Base-by-base conservation (phyloP, 1,140 invertebrate species). In the Bombus waltoni region DNA sequence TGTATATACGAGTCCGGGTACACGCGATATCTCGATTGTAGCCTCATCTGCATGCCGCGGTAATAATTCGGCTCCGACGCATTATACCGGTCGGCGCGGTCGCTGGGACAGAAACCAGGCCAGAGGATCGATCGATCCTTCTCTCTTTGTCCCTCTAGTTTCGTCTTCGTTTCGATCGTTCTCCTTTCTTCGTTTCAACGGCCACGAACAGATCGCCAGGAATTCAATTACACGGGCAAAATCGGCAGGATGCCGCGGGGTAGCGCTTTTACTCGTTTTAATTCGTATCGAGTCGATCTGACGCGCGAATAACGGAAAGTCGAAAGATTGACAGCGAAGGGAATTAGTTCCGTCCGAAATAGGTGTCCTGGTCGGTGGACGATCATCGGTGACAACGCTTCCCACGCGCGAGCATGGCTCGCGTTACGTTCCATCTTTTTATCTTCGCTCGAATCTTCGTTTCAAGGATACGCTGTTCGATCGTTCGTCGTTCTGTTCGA, bases 11-110 rank as follows among this genome's bases (percentile, higher is more conserved):
- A 72, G 79, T 73, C 81, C 71, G 65, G 77, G 89, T 91, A 91
- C 82, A 88, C 75, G 91, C 89, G 89, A 91, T 92, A 92, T 92
- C 90, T 90, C 88, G 91, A 92, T 92, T 85, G 87, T 81, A 81
- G 85, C 85, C 88, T 88, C 91, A 91, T 92, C 90, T 91, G 90
- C 90, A 91, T 91, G 83, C 83, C 83, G 71, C 88, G 84, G 89
- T 86, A 91, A 92, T 91, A 90, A 92, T 92, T 92, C 89, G 91
- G 84, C 86, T 86, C 74, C 83, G 80, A 81, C 73, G 76, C 89
- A 86, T 88, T 82, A 83, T 87, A 90, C 85, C 79, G 88, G 90
- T 87, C 85, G 80, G 11, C n/a, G 71, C 85, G 85, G 81, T 81
- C 81, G 80, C 40, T 76, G 0, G 25, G 5, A 71, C 68, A 81